Conservation (phyloP, 2,888 invertebrate species). For the Yponomeuta sedellus region DNA sequence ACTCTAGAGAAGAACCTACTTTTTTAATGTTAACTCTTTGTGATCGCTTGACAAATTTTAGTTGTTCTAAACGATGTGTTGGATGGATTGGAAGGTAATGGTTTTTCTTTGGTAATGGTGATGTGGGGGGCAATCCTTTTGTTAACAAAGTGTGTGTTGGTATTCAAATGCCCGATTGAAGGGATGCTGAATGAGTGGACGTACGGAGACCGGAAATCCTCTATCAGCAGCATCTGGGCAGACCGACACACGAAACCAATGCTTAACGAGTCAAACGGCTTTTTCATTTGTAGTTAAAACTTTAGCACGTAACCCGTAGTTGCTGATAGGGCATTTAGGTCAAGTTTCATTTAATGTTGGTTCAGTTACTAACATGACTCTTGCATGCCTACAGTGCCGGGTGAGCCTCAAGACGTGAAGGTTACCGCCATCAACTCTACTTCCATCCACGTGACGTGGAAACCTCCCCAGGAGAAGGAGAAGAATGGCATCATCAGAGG, state of each 20-base stretch:
- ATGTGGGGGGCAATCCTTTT: constrained; percentile 70
- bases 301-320: constrained; percentile 67
- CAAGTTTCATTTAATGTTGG: constrained; percentile 37
- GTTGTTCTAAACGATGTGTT: constrained; percentile 66
- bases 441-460: constrained; percentile 96
- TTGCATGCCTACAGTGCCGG: constrained; percentile 89
- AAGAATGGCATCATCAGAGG: constrained; percentile 97
- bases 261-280: constrained; percentile 1
- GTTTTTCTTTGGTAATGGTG: constrained; percentile 71
- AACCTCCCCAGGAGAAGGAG: constrained; percentile 92
- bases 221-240: constrained; percentile 49
- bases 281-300: constrained; percentile 36
- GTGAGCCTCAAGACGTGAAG: constrained; percentile 95
- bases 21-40: constrained; percentile 72
- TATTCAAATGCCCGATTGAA: constrained; percentile 82
- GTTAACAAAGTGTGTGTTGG: constrained; percentile 79
- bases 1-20: constrained; percentile 46
- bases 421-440: constrained; percentile 95
- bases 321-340: constrained; percentile 76
- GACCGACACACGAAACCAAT: not conserved
- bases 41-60: constrained; percentile 70
- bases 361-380: constrained; percentile 36
- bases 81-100: constrained; percentile 71
- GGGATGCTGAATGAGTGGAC: constrained; percentile 64
- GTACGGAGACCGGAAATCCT: constrained; percentile 61